Percentiles rank a stretch among this genome's conserved stretches.
These are phyloP conservation scores for Nothobranchius furzeri DNA, from an alignment of 2,113 vertebrate species.

Conservation along the genomic window DNA sequence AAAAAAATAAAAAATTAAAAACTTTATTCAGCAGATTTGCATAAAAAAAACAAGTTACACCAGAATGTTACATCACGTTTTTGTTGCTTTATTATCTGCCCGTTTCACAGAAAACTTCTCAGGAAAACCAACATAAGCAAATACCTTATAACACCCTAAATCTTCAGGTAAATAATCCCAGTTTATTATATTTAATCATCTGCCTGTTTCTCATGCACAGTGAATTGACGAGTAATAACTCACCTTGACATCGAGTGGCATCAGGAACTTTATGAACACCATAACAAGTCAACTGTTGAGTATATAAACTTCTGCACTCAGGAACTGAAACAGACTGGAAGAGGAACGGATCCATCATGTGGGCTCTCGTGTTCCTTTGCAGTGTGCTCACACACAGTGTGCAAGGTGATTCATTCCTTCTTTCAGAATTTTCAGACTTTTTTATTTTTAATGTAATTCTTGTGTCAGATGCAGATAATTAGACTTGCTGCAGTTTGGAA, in stretches of 20 bases:
- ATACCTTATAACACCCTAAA: conserved; percentile 39
- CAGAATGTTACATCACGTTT: too few species aligned
- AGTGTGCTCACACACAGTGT: conserved; percentile 29
- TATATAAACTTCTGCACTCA: conserved; percentile 50
- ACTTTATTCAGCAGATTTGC: too few species aligned
- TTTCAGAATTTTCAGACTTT: too few species aligned
- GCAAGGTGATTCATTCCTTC: conserved; percentile 43
- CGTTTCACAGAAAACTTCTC: conserved; percentile 2
- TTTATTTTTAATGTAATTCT: neutral
- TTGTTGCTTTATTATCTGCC: neutral
- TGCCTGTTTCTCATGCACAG: conserved; percentile 59
- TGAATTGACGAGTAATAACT: conserved; percentile 17
- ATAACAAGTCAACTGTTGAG: neutral
- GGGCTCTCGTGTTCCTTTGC: conserved; percentile 55
- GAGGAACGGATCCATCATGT: conserved; percentile 44
- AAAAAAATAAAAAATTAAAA: too few species aligned
- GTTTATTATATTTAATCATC: conserved; percentile 47
- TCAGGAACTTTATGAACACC: conserved; percentile 26
- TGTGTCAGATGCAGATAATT: too few species aligned
- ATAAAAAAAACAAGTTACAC: too few species aligned
- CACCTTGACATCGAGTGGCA: neutral
- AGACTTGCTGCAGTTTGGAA: neutral
- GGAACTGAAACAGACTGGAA: conserved; percentile 15
- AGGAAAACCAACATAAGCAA: conserved; percentile 19
- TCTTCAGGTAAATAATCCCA: neutral